Evolutionary conservation across 1,140 invertebrate genomes (phyloP).

Genomic region (Pissodes strobi): DNA sequence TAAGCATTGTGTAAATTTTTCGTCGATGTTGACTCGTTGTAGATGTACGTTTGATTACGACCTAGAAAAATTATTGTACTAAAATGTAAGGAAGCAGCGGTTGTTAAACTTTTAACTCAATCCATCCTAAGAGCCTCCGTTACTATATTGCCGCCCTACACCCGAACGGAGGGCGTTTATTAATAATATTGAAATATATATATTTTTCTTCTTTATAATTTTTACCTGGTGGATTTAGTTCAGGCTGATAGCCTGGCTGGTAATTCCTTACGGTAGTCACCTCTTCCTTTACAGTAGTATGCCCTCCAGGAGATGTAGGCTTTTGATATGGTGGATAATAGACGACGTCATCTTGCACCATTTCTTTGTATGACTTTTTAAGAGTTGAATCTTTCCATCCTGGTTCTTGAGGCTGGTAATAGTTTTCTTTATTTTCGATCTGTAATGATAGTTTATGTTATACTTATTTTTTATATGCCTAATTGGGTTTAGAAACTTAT

Average conservation of each 20-base stretch:
- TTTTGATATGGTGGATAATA: constrained; percentile 43
- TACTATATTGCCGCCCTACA: too few relatives aligned
- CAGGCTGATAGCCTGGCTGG: constrained; percentile 49
- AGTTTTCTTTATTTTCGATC: constrained; percentile 48
- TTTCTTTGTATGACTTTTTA: constrained; percentile 30
- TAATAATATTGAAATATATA: too few relatives aligned
- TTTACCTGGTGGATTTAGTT: constrained; percentile 29
- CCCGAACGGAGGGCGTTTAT: too few relatives aligned
- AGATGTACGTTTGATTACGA: constrained; percentile 50
- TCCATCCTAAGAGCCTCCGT: too few relatives aligned
- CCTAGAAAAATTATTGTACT: background rate
- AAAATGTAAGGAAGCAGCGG: background rate
- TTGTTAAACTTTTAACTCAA: too few relatives aligned
- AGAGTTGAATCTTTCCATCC: constrained; percentile 13
- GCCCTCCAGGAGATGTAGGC: constrained; percentile 41
- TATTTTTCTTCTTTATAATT: background rate
- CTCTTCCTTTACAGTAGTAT: constrained; percentile 48
- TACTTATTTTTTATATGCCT: too few relatives aligned
- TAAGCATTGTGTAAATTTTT: constrained; percentile 45
- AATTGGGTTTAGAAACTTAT: too few relatives aligned
- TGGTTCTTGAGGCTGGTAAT: constrained; percentile 10
- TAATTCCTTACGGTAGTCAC: constrained; percentile 51
- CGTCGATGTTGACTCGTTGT: constrained; percentile 52
- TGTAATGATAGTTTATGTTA: too few relatives aligned
- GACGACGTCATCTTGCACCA: constrained; percentile 25